These are phyloP conservation scores for Synchiropus splendidus DNA, from an alignment of 2,113 vertebrate genomes.

Conservation along the genomic window DNA sequence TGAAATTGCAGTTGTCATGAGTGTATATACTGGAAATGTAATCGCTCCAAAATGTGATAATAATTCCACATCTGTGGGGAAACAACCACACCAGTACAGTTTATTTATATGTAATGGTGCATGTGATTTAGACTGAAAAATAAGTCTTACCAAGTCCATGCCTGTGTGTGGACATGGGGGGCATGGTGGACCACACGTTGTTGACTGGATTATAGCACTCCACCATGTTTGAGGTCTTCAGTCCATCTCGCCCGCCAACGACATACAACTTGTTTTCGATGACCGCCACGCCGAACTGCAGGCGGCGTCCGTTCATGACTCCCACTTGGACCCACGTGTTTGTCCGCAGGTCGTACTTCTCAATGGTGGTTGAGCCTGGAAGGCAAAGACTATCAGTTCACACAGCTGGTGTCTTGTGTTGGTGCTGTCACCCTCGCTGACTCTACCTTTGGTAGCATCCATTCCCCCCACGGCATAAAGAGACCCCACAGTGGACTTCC, in stretches of 20 bases:
- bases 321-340: conserved; percentile 88
- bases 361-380: conserved; percentile 87
- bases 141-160: conserved; percentile 81
- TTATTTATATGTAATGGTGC: no score
- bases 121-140: no score
- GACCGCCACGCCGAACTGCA: conserved; percentile 94
- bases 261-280: conserved; percentile 94
- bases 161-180: conserved; percentile 95
- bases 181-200: conserved; percentile 91
- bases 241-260: conserved; percentile 88
- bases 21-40: no score
- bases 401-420: background rate
- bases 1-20: no score
- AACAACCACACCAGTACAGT: no score
- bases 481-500: conserved; percentile 95
- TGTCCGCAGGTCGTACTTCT: conserved; percentile 91
- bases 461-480: conserved; percentile 95
- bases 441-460: conserved; percentile 85
- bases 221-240: conserved; percentile 93
- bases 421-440: background rate
- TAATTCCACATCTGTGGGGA: no score
- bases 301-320: conserved; percentile 81
- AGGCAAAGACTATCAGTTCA: background rate
- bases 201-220: conserved; percentile 88
- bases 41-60: no score